Evolutionary conservation across 1,140 invertebrate species (phyloP).

Genomic region (Euschistus heros): DNA sequence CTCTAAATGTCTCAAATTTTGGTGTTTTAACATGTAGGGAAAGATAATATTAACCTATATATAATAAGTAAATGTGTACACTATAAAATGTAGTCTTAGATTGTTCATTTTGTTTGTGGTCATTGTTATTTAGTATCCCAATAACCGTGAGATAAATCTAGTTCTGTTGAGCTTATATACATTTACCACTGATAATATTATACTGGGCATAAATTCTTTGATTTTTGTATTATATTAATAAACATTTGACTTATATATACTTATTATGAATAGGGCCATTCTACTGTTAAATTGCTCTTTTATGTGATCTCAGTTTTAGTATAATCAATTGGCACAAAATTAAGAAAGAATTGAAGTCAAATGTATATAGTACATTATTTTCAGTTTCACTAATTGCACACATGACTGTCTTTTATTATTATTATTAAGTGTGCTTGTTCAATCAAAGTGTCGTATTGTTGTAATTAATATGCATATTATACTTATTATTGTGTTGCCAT

Average conservation of each 20-base stretch:
- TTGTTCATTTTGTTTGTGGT: background rate
- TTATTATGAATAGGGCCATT: background rate
- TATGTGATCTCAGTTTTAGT: constrained; percentile 8
- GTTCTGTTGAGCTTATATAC: background rate
- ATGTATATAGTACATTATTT: constrained; percentile 5
- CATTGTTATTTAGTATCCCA: background rate
- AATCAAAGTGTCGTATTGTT: constrained; percentile 2
- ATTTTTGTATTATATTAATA: background rate
- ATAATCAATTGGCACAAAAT: constrained; percentile 1
- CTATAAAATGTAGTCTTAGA: no score
- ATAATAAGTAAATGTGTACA: no score
- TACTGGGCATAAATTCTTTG: background rate
- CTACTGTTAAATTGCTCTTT: background rate
- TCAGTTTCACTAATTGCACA: constrained; percentile 5
- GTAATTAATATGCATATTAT: background rate
- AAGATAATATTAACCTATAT: no score
- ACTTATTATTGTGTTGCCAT: constrained; percentile 6
- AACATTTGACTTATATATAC: constrained; percentile 3
- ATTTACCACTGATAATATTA: background rate
- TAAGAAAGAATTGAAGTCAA: background rate
- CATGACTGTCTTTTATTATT: background rate
- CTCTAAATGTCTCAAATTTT: no score
- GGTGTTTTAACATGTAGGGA: no score
- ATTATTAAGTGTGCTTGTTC: constrained; percentile 2
- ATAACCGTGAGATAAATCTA: background rate